These are phyloP conservation scores for Falco cherrug DNA, from an alignment of 2,797 vertebrate genomes.

Conservation along the genomic window DNA sequence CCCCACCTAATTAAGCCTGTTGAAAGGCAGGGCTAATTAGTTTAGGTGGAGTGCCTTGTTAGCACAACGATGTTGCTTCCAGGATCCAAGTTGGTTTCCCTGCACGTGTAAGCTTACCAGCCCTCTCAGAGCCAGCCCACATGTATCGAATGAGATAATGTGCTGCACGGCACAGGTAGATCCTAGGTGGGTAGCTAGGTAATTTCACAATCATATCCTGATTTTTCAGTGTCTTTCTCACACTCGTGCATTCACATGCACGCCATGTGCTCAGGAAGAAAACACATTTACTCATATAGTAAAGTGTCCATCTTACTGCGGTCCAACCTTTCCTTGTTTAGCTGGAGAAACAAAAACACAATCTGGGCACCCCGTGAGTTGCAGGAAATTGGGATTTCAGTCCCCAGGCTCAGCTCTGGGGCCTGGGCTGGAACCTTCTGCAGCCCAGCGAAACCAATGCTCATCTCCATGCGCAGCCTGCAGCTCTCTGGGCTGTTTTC, in stretches of 20 bases:
- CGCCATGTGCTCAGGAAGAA: background rate
- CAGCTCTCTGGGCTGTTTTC: background rate
- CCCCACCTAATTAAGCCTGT: constrained; percentile 65
- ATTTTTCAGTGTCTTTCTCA: constrained; percentile 27
- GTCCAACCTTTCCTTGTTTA: background rate
- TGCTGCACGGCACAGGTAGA: background rate
- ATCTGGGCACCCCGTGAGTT: background rate
- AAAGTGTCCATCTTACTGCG: background rate
- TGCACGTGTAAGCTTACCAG: constrained; percentile 43
- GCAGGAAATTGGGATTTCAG: background rate
- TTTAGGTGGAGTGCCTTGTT: constrained; percentile 56
- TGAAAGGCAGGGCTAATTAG: constrained; percentile 67
- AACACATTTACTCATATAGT: background rate
- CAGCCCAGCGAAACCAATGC: fast-evolving
- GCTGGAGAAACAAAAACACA: background rate
- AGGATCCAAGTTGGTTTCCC: constrained; percentile 52
- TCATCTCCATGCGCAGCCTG: background rate
- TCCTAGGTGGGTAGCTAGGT: background rate
- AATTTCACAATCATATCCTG: background rate
- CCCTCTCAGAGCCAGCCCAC: background rate
- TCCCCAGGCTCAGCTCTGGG: background rate
- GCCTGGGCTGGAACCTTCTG: background rate
- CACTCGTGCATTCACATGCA: background rate
- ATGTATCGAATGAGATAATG: background rate
- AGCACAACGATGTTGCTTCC: constrained; percentile 55